Base-by-base conservation (phyloP, 2,888 invertebrate species). In the Cryptophagus acutangulus region DNA sequence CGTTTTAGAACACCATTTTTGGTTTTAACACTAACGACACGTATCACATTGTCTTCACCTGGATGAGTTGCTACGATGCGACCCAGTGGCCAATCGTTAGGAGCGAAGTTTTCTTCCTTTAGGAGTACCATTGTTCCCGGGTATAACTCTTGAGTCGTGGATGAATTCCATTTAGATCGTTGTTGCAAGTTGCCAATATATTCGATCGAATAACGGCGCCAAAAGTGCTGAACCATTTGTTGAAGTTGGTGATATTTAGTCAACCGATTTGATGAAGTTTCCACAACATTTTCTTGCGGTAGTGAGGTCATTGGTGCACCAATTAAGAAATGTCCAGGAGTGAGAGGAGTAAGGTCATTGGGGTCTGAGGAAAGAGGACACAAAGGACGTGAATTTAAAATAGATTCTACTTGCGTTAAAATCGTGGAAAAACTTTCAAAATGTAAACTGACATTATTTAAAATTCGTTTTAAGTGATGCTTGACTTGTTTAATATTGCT, bases 31-130 rank as follows among this genome's bases (percentile, higher is more conserved):
- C 24, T 8, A 6, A 20, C 24, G n/a, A 20, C 24, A 6, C 24
- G 24, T n/a, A 20, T n/a, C n/a, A 20, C 24, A 20, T n/a, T n/a
- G n/a, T 20, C 24, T 8, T n/a, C n/a, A 20, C 24, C 24, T 20
- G 24, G 24, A 20, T 20, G 24, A 8, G 24, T 20, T 20, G 24
- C 24, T 8, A 20, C n/a, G n/a, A 20, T n/a, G 6, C 24, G 6
- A 20, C 6, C 24, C 24, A 20, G n/a, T 6, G 24, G 24, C 24
- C 24, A 20, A 8, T n/a, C 6, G n/a, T 8, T 6, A 20, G 24
- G 24, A n/a, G 24, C 6, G 6, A 20, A n/a, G 6, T 20, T 6
- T n/a, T 20, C 24, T 8, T 20, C 24, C 24, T 8, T n/a, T 20
- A 20, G 24, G 6, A 20, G 24, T 8, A 20, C 24, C 24, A 20